A percentile compares a stretch with the other conserved stretches of the same genome.
phyloP scores from a whole-genome alignment of 2,113 vertebrate genomes.

The Odocoileus hemionus region DNA sequence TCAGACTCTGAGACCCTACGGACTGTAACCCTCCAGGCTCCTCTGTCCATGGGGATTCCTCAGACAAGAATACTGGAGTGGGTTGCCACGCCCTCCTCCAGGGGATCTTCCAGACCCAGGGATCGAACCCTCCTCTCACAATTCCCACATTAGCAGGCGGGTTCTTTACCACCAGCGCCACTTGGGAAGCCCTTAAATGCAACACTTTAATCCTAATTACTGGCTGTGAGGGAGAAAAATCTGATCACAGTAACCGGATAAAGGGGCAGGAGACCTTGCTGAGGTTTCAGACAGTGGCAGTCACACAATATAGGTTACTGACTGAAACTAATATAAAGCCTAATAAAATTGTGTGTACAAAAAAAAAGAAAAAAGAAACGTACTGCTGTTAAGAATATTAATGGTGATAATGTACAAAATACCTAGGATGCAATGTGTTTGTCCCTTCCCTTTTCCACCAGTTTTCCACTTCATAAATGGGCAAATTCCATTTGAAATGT shows the following conservation, averaged over 20 bases:
- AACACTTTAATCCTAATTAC: background rate
- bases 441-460: background rate
- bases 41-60: background rate
- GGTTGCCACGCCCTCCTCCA: background rate
- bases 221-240: background rate
- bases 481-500: slow-evolving; percentile 58
- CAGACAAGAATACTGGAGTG: background rate
- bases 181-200: background rate
- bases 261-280: background rate
- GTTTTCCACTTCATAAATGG: slow-evolving; percentile 53
- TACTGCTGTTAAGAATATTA: background rate
- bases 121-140: background rate
- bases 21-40: background rate
- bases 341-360: background rate
- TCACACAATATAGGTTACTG: background rate
- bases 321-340: background rate
- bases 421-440: background rate
- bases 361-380: background rate
- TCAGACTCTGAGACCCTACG: background rate
- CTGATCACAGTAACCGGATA: background rate
- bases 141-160: background rate
- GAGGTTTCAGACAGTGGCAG: background rate
- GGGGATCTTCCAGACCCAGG: background rate
- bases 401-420: background rate
- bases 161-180: background rate